Conservation (phyloP, 2,113 vertebrate species). For the Rhipidura dahli region DNA sequence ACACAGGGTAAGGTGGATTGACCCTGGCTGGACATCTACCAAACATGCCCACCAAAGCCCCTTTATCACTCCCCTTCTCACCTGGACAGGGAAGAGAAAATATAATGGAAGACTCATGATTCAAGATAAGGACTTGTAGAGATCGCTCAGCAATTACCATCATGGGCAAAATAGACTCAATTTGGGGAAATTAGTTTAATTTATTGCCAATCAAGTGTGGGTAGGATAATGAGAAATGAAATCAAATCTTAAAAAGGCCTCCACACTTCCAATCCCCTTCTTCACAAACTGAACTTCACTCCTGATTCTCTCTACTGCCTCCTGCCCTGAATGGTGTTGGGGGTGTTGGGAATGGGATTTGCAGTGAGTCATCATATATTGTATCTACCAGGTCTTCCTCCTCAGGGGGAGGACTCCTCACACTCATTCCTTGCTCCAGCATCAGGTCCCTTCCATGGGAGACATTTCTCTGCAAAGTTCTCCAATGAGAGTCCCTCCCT, state of each 20-base stretch:
- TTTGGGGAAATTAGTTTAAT: neutral
- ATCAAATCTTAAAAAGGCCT: neutral
- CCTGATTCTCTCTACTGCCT: accelerated
- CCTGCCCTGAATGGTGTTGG: neutral
- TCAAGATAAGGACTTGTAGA: neutral
- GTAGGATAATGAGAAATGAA: neutral
- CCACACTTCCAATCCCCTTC: neutral
- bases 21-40: neutral
- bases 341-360: neutral
- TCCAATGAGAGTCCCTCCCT: neutral
- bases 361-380: neutral
- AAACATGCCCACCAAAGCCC: neutral
- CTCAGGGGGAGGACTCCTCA: neutral
- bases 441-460: neutral
- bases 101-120: accelerated
- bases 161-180: neutral
- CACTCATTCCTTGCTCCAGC: neutral
- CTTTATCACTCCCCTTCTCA: neutral
- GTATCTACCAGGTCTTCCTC: neutral
- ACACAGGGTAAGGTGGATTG: neutral
- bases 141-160: neutral
- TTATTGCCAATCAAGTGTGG: neutral
- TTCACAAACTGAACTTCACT: neutral
- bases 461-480: neutral
- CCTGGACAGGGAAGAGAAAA: neutral